Evolutionary conservation across 2,113 vertebrate genomes (phyloP), one percentile per base, ranked within the genome.

Genomic region (Triplophysa tibetana): DNA sequence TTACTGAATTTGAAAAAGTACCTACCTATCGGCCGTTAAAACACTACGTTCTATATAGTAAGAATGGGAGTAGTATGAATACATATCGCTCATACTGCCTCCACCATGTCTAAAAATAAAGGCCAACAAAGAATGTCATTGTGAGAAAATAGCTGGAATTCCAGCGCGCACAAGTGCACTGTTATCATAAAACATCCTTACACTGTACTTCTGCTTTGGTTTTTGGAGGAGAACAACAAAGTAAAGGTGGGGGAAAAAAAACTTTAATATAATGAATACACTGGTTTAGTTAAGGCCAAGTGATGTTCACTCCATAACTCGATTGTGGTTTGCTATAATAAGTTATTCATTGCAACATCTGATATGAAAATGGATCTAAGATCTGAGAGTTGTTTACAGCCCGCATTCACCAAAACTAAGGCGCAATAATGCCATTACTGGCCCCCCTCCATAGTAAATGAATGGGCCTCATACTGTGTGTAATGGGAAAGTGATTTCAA

Each of bases 131-230:
- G 79, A 83, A 81, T 79, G 72, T 80, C 62, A 74, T 54, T 12
- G 50, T 62, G 38, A 60, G n/a, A 24, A 41, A 80, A 83, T 82
- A 67, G 56, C 70, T 78, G 41, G 67, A 80, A 84, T 86, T 82
- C 80, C 56, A 78, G 68, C 58, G 26, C 63, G 52, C 68, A 75
- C 54, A 56, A 75, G 62, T 48, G 60, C 70, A 13, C 61, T 6
- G 50, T 61, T 77, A 66, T 79, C 58, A 82, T 76, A 82, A 84
- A 84, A 80, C 50, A 14, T 56, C 9, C 65, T 70, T 41, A 29
- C 21, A 52, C 21, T 13, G 58, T 3, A 29, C 29, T 29, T 29
- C 29, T 29, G 29, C 29, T 29, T 29, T 29, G 29, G 29, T 52
- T 58, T 72, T 72, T 12, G 50, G 9, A 0, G 11, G 23, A 24